Evolutionary conservation across 1,140 invertebrate genomes (phyloP).

Genomic region (Grapholita molesta): DNA sequence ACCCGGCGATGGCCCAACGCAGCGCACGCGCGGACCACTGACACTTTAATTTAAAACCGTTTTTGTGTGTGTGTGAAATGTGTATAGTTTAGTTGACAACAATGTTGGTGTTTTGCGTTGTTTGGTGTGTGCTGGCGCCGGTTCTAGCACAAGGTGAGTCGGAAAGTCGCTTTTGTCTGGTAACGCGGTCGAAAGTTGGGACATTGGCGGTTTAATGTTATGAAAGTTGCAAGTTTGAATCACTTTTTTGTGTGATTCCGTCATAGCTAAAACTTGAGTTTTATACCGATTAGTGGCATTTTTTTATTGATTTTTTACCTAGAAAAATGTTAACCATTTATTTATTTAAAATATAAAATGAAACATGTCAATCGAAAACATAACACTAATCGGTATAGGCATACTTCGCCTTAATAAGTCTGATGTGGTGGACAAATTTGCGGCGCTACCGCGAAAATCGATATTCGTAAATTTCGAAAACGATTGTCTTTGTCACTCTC

Average conservation of each 20-base stretch:
- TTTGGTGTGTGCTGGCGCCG: conserved; percentile 64
- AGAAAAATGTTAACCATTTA: too few relatives aligned
- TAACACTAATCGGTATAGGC: neutral
- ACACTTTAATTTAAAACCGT: neutral
- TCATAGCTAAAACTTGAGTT: too few relatives aligned
- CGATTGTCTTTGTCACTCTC: too few relatives aligned
- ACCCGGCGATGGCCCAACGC: neutral
- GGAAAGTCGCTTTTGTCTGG: neutral
- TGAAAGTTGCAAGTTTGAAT: neutral
- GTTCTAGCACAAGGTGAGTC: conserved; percentile 66
- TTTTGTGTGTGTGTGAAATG: neutral
- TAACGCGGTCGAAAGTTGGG: neutral
- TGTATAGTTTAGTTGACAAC: neutral
- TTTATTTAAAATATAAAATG: too few relatives aligned
- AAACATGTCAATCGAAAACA: too few relatives aligned
- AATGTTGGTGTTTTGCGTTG: conserved; percentile 39
- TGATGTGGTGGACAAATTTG: too few relatives aligned
- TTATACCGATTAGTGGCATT: too few relatives aligned
- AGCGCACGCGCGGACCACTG: neutral
- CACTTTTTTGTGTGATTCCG: too few relatives aligned
- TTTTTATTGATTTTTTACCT: too few relatives aligned
- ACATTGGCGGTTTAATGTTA: neutral
- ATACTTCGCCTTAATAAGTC: neutral
- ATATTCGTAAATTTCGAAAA: too few relatives aligned
- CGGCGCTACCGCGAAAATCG: too few relatives aligned